These are phyloP conservation scores for Aleadryas rufinucha DNA, from an alignment of 2,113 vertebrate species.

Conservation along the genomic window DNA sequence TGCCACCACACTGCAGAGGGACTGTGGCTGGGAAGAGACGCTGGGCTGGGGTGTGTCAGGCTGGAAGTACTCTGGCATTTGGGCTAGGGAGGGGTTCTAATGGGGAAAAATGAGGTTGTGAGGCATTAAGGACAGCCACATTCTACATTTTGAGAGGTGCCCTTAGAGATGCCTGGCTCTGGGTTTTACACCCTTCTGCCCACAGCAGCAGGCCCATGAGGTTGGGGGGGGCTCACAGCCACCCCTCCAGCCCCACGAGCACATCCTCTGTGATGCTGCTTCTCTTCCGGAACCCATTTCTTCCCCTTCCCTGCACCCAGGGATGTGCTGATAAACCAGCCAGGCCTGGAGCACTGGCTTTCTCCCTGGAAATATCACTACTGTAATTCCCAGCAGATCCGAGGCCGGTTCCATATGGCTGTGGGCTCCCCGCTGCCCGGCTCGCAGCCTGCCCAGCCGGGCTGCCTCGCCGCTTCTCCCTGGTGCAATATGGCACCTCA, in stretches of 20 bases:
- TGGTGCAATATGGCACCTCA: background rate
- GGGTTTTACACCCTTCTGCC: background rate
- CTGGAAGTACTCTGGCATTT: background rate
- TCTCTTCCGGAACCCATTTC: background rate
- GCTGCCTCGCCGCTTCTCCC: background rate
- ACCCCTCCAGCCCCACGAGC: accelerated
- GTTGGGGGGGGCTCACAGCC: background rate
- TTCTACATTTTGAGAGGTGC: background rate
- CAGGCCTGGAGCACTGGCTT: background rate
- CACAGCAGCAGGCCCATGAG: background rate
- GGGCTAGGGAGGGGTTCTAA: background rate
- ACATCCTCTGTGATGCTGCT: background rate
- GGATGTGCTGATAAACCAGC: background rate
- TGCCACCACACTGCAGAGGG: background rate
- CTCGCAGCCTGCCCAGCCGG: background rate
- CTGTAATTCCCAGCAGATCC: background rate
- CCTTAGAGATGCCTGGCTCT: background rate
- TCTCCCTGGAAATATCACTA: background rate
- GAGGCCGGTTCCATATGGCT: background rate
- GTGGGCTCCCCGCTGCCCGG: accelerated
- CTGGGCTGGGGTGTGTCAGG: background rate
- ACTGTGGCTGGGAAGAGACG: background rate
- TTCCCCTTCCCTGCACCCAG: accelerated
- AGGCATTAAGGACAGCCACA: background rate
- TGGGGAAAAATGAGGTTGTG: background rate